Conservation (phyloP, 2,888 invertebrate genomes). For the Archips crataeganus region DNA sequence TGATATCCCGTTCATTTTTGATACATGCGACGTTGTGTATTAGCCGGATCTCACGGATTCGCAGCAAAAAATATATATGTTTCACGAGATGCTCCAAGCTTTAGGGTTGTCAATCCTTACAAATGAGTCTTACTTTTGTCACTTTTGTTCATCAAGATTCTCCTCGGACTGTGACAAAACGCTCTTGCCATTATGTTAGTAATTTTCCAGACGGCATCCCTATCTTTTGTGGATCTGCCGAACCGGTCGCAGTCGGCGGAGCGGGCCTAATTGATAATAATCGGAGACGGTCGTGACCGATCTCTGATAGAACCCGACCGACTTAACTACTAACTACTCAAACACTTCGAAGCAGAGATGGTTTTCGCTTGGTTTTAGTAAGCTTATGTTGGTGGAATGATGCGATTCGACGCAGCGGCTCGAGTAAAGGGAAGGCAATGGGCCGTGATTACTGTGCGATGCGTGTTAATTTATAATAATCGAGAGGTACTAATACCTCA, state of each 20-base stretch:
- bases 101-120: conserved; percentile 14
- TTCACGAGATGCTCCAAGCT: conserved; percentile 5
- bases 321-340: neutral
- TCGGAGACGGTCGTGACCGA: conserved; percentile 61
- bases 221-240: conserved; percentile 42
- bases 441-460: conserved; percentile 62
- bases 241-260: conserved; percentile 49
- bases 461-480: conserved; percentile 56
- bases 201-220: conserved; percentile 33
- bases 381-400: conserved; percentile 44
- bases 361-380: conserved; percentile 11
- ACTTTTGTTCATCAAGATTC: neutral
- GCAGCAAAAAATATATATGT: conserved; percentile 9
- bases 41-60: conserved; percentile 8
- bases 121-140: no score
- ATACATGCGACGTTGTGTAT: conserved; percentile 20
- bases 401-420: conserved; percentile 59
- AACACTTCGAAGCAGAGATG: neutral
- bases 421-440: conserved; percentile 59
- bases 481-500: conserved; percentile 38
- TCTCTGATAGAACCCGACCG: conserved; percentile 45
- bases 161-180: conserved; percentile 39
- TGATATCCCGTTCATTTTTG: neutral
- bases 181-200: conserved; percentile 37
- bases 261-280: conserved; percentile 74